Base-by-base conservation (phyloP, 2,113 vertebrate species). In the Scalopus aquaticus region DNA sequence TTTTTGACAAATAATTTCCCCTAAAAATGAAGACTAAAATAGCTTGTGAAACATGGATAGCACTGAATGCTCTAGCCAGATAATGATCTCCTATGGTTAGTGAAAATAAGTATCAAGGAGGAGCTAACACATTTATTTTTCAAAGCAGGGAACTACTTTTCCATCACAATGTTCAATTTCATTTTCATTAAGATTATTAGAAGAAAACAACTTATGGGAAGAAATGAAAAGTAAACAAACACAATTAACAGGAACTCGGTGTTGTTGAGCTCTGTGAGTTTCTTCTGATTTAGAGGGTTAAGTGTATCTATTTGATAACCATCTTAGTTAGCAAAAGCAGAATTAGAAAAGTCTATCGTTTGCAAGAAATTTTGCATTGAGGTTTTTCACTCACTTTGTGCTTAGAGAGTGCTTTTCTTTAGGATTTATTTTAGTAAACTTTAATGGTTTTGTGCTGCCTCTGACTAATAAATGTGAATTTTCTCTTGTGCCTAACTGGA, bases 141-240 rank as follows among this genome's bases (percentile, higher is more conserved):
- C 97, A 98, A 98, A 93, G 96, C 94, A 24, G 95, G 96, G 97
- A 95, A 85, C 39, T 37, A 94, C 96, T 98, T 97, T 98, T 98
- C 96, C 97, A 97, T 97, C 96, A 96, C 89, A 97, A 78, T 92
- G 95, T 97, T 90, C 93, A 97, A 97, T 97, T 98, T 97, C 46
- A 81, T 96, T 98, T 97, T 97, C 94, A 97, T 97, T 98, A 97
- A 96, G 96, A 92, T 70, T 95, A 97, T 98, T 98, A 97, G 84
- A 93, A 82, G 11, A 95, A 60, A 96, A 97, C 44, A 95, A 92
- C 95, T 97, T 93, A 95, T 90, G 91, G 79, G 3, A 96, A 96
- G 80, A 95, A 97, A 96, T 67, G 85, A 46, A 65, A 97, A 94
- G 83, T 85, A 97, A 97, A 95, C 96, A 96, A 98, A 97, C 81